Evolutionary conservation across 2,113 vertebrate species (phyloP), one percentile per base, ranked within the genome.

Genomic region (Zootoca vivipara): DNA sequence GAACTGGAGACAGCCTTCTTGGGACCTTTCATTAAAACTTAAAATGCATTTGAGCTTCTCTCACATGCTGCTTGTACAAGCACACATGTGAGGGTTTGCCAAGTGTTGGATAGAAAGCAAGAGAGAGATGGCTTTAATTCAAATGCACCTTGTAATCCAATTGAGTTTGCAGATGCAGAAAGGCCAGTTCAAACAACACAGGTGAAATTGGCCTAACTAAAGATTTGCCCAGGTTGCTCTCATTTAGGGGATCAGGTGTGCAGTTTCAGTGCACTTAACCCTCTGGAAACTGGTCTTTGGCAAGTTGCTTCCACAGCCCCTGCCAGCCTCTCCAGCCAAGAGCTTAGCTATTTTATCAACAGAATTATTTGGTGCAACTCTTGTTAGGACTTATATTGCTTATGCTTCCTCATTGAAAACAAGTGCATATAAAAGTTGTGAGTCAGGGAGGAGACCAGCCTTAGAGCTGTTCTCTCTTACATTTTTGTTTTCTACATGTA

Each of bases 361-460:
- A 91, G 85, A 88, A 85, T 89, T 77, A 80, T 92, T 91, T 78
- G 80, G 52, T 84, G 85, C 88, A 85, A 30, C 13, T 79, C 15
- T 87, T 64, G 15, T 16, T 46, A 69, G 30, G 26, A 72, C 20
- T n/a, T 90, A 95, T 95, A 90, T 28, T 67, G 10, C 83, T 92
- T 89, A 89, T 6, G 2, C 74, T 73, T 93, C 88, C 89, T 85
- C n/a, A 70, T 20, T 83, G 42, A n/a, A 0, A 94, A 90, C 52
- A 52, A 78, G 22, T 35, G 3, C 20, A 69, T 78, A 52, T 46
- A 64, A 78, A 78, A 85, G 38, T 46, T 46, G 56, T 9, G 15
- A 7, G 13, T 77, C 56, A 77, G 16, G 18, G 35, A 81, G n/a
- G 22, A 38, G 8, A 62, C 4, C 64, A 64, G 7, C 9, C 3